Percentiles rank a stretch among this genome's conserved stretches.
phyloP scores from a whole-genome alignment of 2,888 invertebrate species.

The Podotricha telesiphe region DNA sequence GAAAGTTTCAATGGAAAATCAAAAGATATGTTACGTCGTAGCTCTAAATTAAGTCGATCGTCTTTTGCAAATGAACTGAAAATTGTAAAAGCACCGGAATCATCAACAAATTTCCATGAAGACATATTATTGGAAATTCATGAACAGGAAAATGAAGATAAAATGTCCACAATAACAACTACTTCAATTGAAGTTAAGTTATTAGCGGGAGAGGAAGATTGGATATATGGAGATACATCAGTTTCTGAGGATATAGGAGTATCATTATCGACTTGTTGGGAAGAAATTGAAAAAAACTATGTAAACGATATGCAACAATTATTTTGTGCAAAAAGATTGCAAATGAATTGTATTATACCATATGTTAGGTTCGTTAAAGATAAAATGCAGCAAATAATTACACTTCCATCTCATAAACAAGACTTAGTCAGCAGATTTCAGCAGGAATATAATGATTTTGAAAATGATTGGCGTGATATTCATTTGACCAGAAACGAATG shows the following conservation, averaged over 20 bases:
- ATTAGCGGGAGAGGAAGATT: conserved; percentile 73
- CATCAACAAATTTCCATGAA: conserved; percentile 50
- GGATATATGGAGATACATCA: conserved; percentile 74
- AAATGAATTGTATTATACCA: conserved; percentile 81
- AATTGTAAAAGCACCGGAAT: conserved; percentile 57
- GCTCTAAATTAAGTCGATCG: conserved; percentile 59
- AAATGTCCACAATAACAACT: conserved; percentile 47
- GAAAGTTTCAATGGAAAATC: conserved; percentile 60
- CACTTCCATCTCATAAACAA: conserved; percentile 84
- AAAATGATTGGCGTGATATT: conserved; percentile 82
- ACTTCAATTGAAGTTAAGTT: conserved; percentile 57
- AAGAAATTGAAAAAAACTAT: conserved; percentile 76
- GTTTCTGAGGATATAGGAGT: conserved; percentile 63
- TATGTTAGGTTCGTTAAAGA: conserved; percentile 81
- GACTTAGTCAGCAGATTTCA: conserved; percentile 83
- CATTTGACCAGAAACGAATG: conserved; percentile 85
- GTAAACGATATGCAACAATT: conserved; percentile 81
- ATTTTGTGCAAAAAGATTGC: conserved; percentile 82
- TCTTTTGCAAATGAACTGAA: conserved; percentile 55
- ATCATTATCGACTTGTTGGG: conserved; percentile 79
- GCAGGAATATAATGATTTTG: conserved; percentile 83
- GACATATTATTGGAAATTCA: conserved; percentile 51
- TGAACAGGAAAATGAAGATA: conserved; percentile 53
- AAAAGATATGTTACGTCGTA: conserved; percentile 58
- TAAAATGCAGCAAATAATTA: conserved; percentile 81